A percentile compares a stretch with the other conserved stretches of the same genome.
Evolutionary conservation across 2,797 vertebrate species (phyloP).

Genomic region (Tinamus major): DNA sequence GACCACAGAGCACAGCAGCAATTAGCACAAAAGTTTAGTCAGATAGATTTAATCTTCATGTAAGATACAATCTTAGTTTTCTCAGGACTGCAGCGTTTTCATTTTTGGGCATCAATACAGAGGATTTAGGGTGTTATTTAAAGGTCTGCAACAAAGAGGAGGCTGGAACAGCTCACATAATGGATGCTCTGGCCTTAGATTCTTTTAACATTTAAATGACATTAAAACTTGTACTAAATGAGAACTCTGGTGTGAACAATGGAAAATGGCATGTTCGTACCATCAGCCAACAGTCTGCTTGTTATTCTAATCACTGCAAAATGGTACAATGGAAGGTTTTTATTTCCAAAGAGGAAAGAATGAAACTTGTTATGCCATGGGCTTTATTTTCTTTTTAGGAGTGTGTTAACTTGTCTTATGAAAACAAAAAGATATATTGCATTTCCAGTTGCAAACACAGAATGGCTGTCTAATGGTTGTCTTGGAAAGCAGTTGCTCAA

Average conservation of each 20-base stretch:
- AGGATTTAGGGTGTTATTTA: not conserved
- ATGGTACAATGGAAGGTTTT: constrained; percentile 9
- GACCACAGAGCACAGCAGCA: fast-evolving
- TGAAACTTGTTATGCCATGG: constrained; percentile 19
- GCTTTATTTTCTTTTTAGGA: constrained; percentile 49
- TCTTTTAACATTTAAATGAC: constrained; percentile 11
- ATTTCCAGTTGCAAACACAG: constrained; percentile 29
- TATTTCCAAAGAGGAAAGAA: constrained; percentile 44
- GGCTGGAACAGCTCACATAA: not conserved
- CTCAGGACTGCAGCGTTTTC: not conserved
- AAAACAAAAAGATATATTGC: constrained; percentile 29
- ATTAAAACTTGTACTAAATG: constrained; percentile 12
- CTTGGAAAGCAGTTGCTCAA: constrained; percentile 32
- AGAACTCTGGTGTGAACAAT: constrained; percentile 4
- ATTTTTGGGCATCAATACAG: not conserved
- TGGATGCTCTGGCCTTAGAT: not conserved
- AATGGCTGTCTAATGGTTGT: not conserved
- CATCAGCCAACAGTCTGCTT: constrained; percentile 16
- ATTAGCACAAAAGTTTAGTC: not conserved
- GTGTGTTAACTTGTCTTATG: constrained; percentile 1
- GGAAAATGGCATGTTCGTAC: constrained; percentile 33
- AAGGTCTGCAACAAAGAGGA: not conserved
- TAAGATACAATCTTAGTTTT: not conserved
- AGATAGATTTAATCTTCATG: not conserved
- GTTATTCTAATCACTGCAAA: constrained; percentile 30